Evolutionary conservation across 2,113 vertebrate species (phyloP).

Genomic region (Eulemur macaco): DNA sequence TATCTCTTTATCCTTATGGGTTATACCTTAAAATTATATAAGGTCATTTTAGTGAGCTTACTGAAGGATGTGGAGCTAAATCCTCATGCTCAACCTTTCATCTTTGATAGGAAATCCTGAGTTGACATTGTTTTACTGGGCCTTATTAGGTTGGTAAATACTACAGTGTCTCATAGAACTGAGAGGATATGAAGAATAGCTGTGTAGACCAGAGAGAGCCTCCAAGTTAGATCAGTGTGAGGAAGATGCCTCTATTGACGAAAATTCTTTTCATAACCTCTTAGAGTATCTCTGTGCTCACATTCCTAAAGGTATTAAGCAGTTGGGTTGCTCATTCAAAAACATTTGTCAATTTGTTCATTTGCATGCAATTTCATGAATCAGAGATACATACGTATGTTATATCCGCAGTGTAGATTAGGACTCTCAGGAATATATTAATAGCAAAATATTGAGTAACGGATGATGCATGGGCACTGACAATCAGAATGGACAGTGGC

Average conservation of each 20-base stretch:
- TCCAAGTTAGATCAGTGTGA: constrained; percentile 1
- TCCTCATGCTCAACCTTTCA: background rate
- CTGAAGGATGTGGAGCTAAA: background rate
- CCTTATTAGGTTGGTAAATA: background rate
- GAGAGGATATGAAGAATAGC: background rate
- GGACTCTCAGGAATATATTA: background rate
- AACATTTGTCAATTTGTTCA: constrained; percentile 13
- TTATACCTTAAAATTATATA: constrained; percentile 4
- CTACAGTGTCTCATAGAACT: background rate
- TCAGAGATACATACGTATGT: background rate
- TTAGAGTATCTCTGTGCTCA: background rate
- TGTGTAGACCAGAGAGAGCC: background rate
- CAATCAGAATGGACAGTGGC: background rate
- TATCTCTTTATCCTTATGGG: background rate
- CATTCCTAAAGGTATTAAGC: background rate
- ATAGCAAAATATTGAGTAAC: background rate
- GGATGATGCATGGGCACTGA: background rate
- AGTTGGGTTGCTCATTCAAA: background rate
- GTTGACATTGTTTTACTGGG: constrained; percentile 12
- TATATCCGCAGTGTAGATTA: background rate
- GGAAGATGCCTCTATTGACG: background rate
- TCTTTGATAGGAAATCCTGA: constrained; percentile 6
- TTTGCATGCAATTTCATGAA: background rate
- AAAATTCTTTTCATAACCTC: background rate
- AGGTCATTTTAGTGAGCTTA: constrained; percentile 18